Evolutionary conservation across 1,140 invertebrate species (phyloP).

Genomic region (Drosophila punjabiensis): DNA sequence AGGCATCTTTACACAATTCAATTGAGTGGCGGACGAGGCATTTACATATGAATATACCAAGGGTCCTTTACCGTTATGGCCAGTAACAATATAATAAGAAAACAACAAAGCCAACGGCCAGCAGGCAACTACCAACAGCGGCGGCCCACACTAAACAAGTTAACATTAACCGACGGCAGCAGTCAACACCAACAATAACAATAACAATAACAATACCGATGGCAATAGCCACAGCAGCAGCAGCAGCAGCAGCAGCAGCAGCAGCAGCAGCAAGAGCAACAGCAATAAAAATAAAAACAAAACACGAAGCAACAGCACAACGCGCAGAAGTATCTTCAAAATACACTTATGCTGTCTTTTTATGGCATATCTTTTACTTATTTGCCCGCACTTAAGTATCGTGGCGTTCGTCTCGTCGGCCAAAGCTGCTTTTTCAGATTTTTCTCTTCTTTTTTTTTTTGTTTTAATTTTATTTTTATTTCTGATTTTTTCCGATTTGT

Average conservation of each 20-base stretch:
- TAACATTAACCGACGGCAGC: slow-evolving; percentile 45
- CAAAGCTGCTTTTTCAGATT: slow-evolving; percentile 65
- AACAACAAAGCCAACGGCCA: slow-evolving; percentile 32
- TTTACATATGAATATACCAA: slow-evolving; percentile 66
- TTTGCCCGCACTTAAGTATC: slow-evolving; percentile 75
- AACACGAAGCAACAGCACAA: slow-evolving; percentile 37
- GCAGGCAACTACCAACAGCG: slow-evolving; percentile 30
- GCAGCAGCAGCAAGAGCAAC: slow-evolving; percentile 1
- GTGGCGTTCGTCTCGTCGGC: slow-evolving; percentile 53
- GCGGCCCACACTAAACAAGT: slow-evolving; percentile 59
- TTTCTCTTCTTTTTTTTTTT: slow-evolving; percentile 39
- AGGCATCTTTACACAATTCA: slow-evolving; percentile 48
- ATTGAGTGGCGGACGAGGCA: slow-evolving; percentile 47
- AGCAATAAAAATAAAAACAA: slow-evolving; percentile 47
- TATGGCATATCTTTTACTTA: slow-evolving; percentile 80
- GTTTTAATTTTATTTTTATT: slow-evolving; percentile 29
- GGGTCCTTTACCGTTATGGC: slow-evolving; percentile 58
- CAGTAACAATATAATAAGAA: slow-evolving; percentile 55
- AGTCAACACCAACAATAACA: slow-evolving; percentile 44
- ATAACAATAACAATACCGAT: slow-evolving; percentile 42
- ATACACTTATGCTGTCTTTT: slow-evolving; percentile 80
- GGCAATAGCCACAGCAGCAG: slow-evolving; percentile 14
- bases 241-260: slow-evolving; percentile 5
- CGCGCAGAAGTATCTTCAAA: slow-evolving; percentile 73
- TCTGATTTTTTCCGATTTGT: slow-evolving; percentile 52